Evolutionary conservation across 2,113 vertebrate genomes (phyloP), one percentile per base, ranked within the genome.

Genomic region (Atherinomorus stipes): DNA sequence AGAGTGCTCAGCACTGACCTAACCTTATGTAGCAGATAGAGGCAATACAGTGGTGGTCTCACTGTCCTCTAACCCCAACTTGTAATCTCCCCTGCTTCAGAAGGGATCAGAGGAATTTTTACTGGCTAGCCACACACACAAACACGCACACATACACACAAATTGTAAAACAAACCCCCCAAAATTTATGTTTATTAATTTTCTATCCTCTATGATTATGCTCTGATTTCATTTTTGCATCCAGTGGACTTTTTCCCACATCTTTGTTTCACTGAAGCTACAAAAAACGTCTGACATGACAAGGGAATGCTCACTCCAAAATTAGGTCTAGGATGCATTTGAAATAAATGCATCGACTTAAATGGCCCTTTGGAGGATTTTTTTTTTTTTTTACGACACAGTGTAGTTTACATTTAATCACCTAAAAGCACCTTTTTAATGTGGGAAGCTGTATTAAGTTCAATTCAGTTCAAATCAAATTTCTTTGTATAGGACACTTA

Each of bases 321-420:
- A 51, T 42, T 28, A 53, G 51, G 15, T 15, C 52, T 52, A 52
- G 22, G 50, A 52, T 25, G 22, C 12, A 12, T 42, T 52, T 53
- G 11, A 53, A 34, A 52, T 26, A 19, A 66, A 66, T 34, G 19
- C 37, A 9, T 26, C 1, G n/a, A n/a, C 11, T 34, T 9, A 34
- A 34, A 34, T 9, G 5, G 31, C 8, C 31, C 5, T 7, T 6
- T 6, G 22, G 13, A 66, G 15, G n/a, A n/a, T n/a, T n/a, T n/a
- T n/a, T n/a, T 53, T 38, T 38, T 52, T 31, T 64, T 64, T 31
- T 64, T 16, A 51, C 51, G 31, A 25, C n/a, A 37, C 47, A 64
- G 34, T 38, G 9, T 51, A 25, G 31, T 52, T 52, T 53, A 52
- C 11, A 53, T 66, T 28, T 7, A 49, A 11, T 42, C 25, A 53